Base-by-base conservation (phyloP, 2,888 invertebrate genomes). In the Zelleria hepariella region DNA sequence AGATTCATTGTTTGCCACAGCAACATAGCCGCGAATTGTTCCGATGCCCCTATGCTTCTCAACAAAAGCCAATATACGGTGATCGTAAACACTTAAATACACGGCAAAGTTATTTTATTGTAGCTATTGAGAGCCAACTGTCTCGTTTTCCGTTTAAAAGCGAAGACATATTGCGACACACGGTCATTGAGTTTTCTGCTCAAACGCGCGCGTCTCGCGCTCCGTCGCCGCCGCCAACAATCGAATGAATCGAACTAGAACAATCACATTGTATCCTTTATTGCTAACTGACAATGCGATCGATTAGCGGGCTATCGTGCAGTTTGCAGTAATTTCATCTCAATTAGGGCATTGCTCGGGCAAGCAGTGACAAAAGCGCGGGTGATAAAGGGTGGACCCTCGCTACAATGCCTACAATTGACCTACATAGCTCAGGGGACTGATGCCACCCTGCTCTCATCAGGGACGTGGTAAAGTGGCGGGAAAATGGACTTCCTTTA, bases 111-210 rank as follows among this genome's bases (percentile, higher is more conserved):
- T 78, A 77, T 78, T 81, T 76, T 75, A 71, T 73, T 77, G 79
- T 76, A 80, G 79, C 76, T 75, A 71, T 73, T 77, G 79, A 76
- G 80, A 80, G 71, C 74, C 77, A 78, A 79, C 80, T 82, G 81
- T 80, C 80, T 83, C 82, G 80, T 84, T 58, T 80, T 80, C 82
- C 82, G 80, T 84, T 58, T 84, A 85, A 42, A 82, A 78, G 78
- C 75, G 67, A 71, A 79, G 81, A 84, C 78, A 80, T 83, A 86
- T 86, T 85, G 82, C 77, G 71, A 73, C 70, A 75, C 71, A 75
- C 75, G 76, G 75, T 74, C 78, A 82, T 84, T 82, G 81, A 80
- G 78, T 83, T 86, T 86, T 85, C 83, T 79, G 80, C 79, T 77
- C 72, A 77, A 77, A 77, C 76, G 78, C 78, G 73, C 70, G 62